A percentile compares a stretch with the other conserved stretches of the same genome.
phyloP scores from a whole-genome alignment of 2,797 vertebrate species.

The Notamacropus eugenii region DNA sequence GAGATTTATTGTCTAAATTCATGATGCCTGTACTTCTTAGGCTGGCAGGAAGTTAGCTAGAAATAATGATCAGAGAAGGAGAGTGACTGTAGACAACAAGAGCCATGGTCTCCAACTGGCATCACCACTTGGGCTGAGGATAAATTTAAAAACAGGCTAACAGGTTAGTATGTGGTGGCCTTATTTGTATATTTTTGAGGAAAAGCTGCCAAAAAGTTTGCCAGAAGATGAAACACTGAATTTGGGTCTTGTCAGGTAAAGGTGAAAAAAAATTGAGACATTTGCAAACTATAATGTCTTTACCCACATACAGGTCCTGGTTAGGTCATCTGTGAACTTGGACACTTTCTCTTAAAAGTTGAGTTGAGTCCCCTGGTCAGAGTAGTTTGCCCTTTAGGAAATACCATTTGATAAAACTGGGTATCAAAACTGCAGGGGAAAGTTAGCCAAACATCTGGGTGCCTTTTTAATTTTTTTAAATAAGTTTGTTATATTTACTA shows the following conservation, averaged over 20 bases:
- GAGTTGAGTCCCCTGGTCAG: conserved; percentile 13
- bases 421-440: conserved; percentile 42
- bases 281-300: conserved; percentile 46
- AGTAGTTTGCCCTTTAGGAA: conserved; percentile 22
- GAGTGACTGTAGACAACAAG: conserved; percentile 13
- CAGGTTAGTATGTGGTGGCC: neutral
- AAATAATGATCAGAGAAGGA: conserved; percentile 36
- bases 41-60: conserved; percentile 18
- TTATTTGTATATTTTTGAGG: neutral
- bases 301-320: conserved; percentile 40
- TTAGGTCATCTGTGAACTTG: conserved; percentile 23
- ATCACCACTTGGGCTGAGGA: neutral
- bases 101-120: neutral
- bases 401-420: conserved; percentile 48
- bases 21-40: conserved; percentile 45
- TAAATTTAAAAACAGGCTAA: conserved; percentile 5
- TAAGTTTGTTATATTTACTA: conserved; percentile 47
- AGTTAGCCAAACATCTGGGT: conserved; percentile 28
- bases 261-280: conserved; percentile 39
- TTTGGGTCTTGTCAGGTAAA: conserved; percentile 48
- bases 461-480: conserved; percentile 39
- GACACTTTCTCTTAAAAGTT: conserved; percentile 9
- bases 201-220: conserved; percentile 4
- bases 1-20: neutral
- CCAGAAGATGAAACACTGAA: conserved; percentile 57